Evolutionary conservation across 2,797 vertebrate genomes (phyloP), one percentile per base, ranked within the genome.

Genomic region (Poecilia wingei): DNA sequence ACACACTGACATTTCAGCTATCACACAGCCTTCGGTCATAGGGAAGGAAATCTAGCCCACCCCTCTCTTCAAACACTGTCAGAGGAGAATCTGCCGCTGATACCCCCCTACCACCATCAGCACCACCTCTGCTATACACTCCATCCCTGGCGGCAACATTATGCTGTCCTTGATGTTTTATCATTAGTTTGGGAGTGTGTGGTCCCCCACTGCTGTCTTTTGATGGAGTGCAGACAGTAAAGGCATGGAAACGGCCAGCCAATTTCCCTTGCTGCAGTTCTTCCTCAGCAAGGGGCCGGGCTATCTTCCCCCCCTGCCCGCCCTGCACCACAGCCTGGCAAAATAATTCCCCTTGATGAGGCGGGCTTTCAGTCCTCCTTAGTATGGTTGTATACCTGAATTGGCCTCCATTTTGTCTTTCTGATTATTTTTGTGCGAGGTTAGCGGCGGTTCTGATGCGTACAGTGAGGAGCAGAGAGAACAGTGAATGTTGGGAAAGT

Each of bases 161-260:
- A 96, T 96, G 88, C 74, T 93, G 94, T 93, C 95, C 96, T 96
- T 95, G 94, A 96, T 94, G 92, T 95, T 95, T 96, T 94, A 92
- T 95, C 91, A 84, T 96, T 94, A 93, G 89, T 94, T 90, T 90
- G 93, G 95, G 94, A 96, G 95, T 92, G 94, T 93, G 95, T 91
- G 94, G 86, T 95, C 92, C 93, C 96, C 96, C 91, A 94, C 96
- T 95, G 97, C 87, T 90, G 83, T 81, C 95, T 92, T 91, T 93
- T 95, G 91, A 88, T 94, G 95, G 95, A 93, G 94, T 93, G 87
- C 91, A 95, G 95, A 92, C 93, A 95, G 96, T 90, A 96, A 94
- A 93, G 95, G 89, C 92, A 93, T 93, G 86, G 93, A 94, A 86
- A 94, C 94, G 83, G 94, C 88, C 88, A 96, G 94, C 88, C 95